Evolutionary conservation across 2,113 vertebrate genomes (phyloP), one percentile per base, ranked within the genome.

Genomic region (Girardinichthys multiradiatus): DNA sequence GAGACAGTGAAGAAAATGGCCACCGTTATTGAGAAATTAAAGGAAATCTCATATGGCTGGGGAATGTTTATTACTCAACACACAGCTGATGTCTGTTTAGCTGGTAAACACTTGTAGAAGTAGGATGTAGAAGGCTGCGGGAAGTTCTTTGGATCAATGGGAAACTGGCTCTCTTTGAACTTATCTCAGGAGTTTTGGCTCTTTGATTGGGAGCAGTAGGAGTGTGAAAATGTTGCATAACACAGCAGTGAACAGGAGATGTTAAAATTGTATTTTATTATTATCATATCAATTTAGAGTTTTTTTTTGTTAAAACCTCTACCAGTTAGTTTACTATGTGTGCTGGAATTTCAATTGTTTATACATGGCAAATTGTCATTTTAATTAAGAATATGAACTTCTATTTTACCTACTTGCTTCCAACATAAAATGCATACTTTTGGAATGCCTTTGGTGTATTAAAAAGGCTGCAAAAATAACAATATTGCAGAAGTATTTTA

Each of bases 101-200:
- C 67, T 75, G 31, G 13, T 35, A 67, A 75, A 15, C 1, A 14
- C 24, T 67, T 67, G 58, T 29, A n/a, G 48, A 60, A 13, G 1
- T 48, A 61, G 57, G 29, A 79, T 2, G 15, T 27, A 39, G 70
- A 70, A 64, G 70, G 74, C 61, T 73, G 24, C 27, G 48, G 68
- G 57, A 58, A 64, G 57, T 63, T 37, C 24, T 68, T 72, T 21
- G 29, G 59, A 19, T 60, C 48, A 67, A 15, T 19, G 68, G 63
- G 68, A 66, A 70, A 19, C 42, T 54, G 37, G 11, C 35, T 57
- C 39, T 71, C 58, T 74, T 58, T 71, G 70, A 45, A 11, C 60
- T 80, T 24, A 66, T 79, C 71, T 82, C 69, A 45, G 14, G 37
- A 57, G 63, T 59, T 66, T 74, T 57, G 54, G 62, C 28, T 83